Base-by-base conservation (phyloP, 2,888 invertebrate genomes). In the Nemotelus pantherinus region DNA sequence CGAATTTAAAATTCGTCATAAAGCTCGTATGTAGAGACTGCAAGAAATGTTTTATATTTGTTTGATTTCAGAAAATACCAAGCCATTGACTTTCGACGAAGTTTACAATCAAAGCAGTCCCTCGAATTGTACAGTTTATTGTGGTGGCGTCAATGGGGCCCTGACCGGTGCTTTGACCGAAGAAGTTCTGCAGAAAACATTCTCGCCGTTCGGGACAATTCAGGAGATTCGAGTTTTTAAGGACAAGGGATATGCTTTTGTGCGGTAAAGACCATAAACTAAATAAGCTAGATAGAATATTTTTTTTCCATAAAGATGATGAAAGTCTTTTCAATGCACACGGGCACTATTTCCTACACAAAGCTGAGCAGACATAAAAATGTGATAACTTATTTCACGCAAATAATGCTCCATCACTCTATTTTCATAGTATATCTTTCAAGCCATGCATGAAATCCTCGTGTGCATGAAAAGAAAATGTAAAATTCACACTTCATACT, bases 41-140 rank as follows among this genome's bases (percentile, higher is more conserved):
- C 25, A 25, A 25, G 25, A 25, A 25, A 25, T 25, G 25, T 25
- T 25, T 25, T 25, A 25, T 25, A 25, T 25, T 25, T 5, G 7
- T 77, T 58, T 60, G 39, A 64, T 67, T 77, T 43, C 90, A 94
- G 95, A 93, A 83, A 96, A 95, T 89, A 90, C 95, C 79, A 96
- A 96, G 86, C 96, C 96, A 25, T 89, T 97, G 85, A 96, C 97
- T 79, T 98, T 97, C 89, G 98, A 99, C 86, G 99, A 99, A 88
- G 98, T 99, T 45, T 98, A 96, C 91, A 97, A 97, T 89, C 98
- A 98, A 89, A 97, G 98, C 87, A 97, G 97, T 83, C 95, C 97
- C 58, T 98, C 97, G 85, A 99, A 99, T 90, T 98, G 98, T 89
- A 99, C 98, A 81, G 99, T 99, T 44, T 99, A 99, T 90, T 98